These are phyloP conservation scores for sheep (Ovis aries) DNA, from an alignment of 2,113 vertebrate species.

Conservation along the genomic window DNA sequence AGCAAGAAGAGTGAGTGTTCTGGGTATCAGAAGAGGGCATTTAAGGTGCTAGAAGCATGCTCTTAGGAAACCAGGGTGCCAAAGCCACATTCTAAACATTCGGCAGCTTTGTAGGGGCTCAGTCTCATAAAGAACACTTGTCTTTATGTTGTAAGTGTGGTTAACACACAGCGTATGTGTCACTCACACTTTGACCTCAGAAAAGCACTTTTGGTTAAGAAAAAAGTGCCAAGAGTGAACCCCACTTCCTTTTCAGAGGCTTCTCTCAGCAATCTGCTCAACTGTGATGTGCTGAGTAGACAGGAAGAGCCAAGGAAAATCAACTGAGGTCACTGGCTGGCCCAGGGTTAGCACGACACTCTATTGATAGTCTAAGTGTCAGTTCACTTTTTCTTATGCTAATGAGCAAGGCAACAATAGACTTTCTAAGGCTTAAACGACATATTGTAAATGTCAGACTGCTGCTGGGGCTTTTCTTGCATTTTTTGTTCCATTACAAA, in stretches of 20 bases:
- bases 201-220: conserved; percentile 53
- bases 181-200: conserved; percentile 43
- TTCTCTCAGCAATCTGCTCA: not conserved
- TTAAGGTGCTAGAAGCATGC: not conserved
- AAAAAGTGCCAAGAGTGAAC: not conserved
- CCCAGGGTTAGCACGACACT: not conserved
- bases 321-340: not conserved
- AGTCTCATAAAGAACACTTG: not conserved
- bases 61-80: not conserved
- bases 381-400: conserved; percentile 51
- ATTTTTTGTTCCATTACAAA: conserved; percentile 4
- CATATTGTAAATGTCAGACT: conserved; percentile 39
- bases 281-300: not conserved
- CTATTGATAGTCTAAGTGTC: not conserved
- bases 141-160: not conserved
- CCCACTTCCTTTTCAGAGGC: conserved; percentile 5
- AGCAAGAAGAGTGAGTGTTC: not conserved
- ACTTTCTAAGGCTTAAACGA: conserved; percentile 1
- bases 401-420: conserved; percentile 38
- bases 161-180: not conserved
- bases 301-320: not conserved
- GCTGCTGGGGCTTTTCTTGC: not conserved
- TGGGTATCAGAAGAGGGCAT: not conserved
- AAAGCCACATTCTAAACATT: not conserved
- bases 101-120: not conserved